A percentile compares a stretch with the other conserved stretches of the same genome.
These are phyloP conservation scores for Tuberolachnus salignus DNA, from an alignment of 2,888 invertebrate species.

Conservation along the genomic window DNA sequence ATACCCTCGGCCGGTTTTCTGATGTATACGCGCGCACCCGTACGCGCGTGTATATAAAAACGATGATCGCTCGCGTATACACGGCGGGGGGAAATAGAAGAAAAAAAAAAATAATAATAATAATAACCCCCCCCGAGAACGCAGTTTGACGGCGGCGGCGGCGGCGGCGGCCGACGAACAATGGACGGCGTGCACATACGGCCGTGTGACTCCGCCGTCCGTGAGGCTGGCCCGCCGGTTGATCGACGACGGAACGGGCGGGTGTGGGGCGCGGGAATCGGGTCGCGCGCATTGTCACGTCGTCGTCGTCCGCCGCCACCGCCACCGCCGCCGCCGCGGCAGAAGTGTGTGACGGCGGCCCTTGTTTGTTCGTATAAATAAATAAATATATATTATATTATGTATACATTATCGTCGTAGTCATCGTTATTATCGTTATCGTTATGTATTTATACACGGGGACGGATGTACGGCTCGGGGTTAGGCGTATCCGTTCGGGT, in stretches of 20 bases:
- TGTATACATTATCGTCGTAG: neutral
- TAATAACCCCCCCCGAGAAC: conserved; percentile 9
- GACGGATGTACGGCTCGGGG: too few relatives aligned
- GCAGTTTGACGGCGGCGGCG: conserved; percentile 21
- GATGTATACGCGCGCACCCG: too few relatives aligned
- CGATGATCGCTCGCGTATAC: conserved; percentile 25
- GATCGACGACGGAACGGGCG: too few relatives aligned
- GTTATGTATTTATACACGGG: too few relatives aligned
- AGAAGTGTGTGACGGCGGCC: too few relatives aligned
- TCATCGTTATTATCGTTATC: neutral
- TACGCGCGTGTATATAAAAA: neutral
- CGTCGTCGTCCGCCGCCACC: too few relatives aligned
- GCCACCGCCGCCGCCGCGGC: too few relatives aligned
- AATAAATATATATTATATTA: neutral
- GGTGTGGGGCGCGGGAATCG: neutral
- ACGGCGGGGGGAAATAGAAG: neutral
- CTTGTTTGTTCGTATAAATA: too few relatives aligned
- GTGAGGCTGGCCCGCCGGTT: neutral
- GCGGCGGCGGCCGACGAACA: conserved; percentile 23
- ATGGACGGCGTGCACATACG: conserved; percentile 2
- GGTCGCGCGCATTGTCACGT: neutral
- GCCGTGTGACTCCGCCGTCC: conserved; percentile 35
- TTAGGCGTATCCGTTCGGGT: too few relatives aligned
- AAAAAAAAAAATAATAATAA: neutral
- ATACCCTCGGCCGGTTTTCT: too few relatives aligned